Conservation (phyloP, 2,113 vertebrate genomes). For the Hippotragus niger region DNA sequence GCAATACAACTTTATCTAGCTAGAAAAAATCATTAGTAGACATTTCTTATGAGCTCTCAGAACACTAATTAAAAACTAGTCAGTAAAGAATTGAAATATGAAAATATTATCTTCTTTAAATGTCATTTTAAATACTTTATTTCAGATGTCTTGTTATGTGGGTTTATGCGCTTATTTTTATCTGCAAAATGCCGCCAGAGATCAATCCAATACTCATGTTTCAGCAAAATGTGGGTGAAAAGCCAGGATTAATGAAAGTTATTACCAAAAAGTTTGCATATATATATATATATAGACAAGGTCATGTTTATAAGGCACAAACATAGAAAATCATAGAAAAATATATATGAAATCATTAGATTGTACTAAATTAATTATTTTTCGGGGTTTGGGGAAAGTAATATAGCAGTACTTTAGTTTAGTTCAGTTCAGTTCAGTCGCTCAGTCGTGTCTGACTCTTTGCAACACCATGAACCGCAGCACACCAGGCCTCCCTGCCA, state of each 20-base stretch:
- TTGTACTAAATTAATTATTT: constrained; percentile 10
- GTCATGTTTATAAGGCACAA: not conserved
- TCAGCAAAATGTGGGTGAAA: not conserved
- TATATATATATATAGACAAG: not conserved
- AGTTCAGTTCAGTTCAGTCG: too few species aligned
- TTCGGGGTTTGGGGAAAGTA: not conserved
- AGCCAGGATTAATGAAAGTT: not conserved
- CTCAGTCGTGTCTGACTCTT: too few species aligned
- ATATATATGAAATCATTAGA: constrained; percentile 9
- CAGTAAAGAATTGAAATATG: not conserved
- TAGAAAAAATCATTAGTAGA: not conserved
- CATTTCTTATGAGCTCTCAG: not conserved
- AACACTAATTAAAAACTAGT: not conserved
- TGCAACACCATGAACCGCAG: too few species aligned
- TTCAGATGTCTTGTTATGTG: not conserved
- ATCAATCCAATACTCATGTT: not conserved
- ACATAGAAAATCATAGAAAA: not conserved
- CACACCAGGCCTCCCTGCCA: too few species aligned
- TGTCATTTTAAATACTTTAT: not conserved
- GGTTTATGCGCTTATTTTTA: not conserved
- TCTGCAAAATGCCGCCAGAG: not conserved
- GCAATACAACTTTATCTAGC: not conserved
- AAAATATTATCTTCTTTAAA: constrained; percentile 3
- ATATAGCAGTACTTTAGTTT: not conserved
- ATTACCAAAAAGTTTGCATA: not conserved